Evolutionary conservation across 2,113 vertebrate species (phyloP).

Genomic region (mouse (Mus musculus)): GRCm39 chr1:43959001-43959500

Average conservation of each 20-base stretch:
- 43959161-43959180: no score
- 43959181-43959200: not conserved
- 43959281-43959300: not conserved
- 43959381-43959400: no score
- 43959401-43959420: no score
- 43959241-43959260: not conserved
- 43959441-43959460: not conserved
- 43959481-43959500: not conserved
- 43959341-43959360: no score
- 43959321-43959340: no score
- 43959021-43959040: not conserved
- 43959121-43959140: no score
- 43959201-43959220: not conserved
- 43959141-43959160: no score
- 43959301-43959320: no score
- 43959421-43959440: not conserved
- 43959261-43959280: not conserved
- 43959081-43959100: no score
- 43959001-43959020: not conserved
- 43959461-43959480: not conserved
- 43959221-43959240: not conserved
- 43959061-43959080: no score
- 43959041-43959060: not conserved
- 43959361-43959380: no score
- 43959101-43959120: no score